Evolutionary conservation across 2,888 invertebrate genomes (phyloP).

Genomic region (Drosophila paramelanica): DNA sequence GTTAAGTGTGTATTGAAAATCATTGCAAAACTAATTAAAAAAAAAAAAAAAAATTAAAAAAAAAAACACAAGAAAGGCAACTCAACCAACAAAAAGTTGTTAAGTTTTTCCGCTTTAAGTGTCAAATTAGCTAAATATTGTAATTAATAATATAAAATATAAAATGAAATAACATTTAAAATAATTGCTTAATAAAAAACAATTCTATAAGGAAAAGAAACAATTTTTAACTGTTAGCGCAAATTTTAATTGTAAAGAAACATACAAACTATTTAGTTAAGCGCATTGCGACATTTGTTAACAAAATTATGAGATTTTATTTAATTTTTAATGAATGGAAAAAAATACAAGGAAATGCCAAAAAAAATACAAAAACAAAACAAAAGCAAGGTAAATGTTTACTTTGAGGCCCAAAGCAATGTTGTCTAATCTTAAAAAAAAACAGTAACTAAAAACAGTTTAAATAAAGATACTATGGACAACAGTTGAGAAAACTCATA

Average conservation of each 20-base stretch:
- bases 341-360: conserved; percentile 28
- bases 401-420: conserved; percentile 59
- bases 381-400: conserved; percentile 48
- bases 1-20: conserved; percentile 71
- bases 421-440: conserved; percentile 57
- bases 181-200: conserved; percentile 60
- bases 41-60: conserved; percentile 31
- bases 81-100: conserved; percentile 69
- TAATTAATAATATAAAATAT: conserved; percentile 56
- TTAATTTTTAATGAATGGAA: conserved; percentile 65
- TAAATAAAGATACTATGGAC: conserved; percentile 14
- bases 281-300: conserved; percentile 70
- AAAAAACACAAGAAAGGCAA: conserved; percentile 49
- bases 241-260: conserved; percentile 78
- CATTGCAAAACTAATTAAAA: conserved; percentile 53
- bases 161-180: conserved; percentile 29
- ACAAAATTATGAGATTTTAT: conserved; percentile 69
- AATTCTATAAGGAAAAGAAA: conserved; percentile 48
- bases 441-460: conserved; percentile 5
- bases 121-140: conserved; percentile 80
- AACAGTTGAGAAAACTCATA: conserved; percentile 22
- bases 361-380: conserved; percentile 30
- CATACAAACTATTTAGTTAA: conserved; percentile 55
- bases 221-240: conserved; percentile 79
- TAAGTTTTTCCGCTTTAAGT: conserved; percentile 82